Evolutionary conservation across 2,888 invertebrate genomes (phyloP).

Genomic region (Spodoptera picta): DNA sequence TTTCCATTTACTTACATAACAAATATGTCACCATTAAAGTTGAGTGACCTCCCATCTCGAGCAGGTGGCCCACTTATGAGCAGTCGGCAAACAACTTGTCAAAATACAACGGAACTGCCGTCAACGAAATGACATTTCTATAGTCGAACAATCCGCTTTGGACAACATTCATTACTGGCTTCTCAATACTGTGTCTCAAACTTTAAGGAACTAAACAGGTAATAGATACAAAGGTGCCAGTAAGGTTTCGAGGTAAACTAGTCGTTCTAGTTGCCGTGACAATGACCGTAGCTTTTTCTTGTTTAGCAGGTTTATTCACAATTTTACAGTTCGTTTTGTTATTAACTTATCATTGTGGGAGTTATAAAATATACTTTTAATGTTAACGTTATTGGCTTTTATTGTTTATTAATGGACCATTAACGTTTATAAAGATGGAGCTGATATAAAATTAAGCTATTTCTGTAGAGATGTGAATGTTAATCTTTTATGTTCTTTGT

Average conservation of each 20-base stretch:
- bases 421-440: background rate
- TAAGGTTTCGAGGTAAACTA: slow-evolving; percentile 27
- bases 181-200: slow-evolving; percentile 34
- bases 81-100: slow-evolving; percentile 76
- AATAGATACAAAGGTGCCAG: slow-evolving; percentile 45
- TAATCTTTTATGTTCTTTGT: no score
- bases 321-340: slow-evolving; percentile 70
- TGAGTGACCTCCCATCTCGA: slow-evolving; percentile 64
- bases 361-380: slow-evolving; percentile 26
- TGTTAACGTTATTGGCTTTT: slow-evolving; percentile 21
- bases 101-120: slow-evolving; percentile 76
- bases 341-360: slow-evolving; percentile 22
- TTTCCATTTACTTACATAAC: slow-evolving; percentile 54
- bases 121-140: slow-evolving; percentile 18
- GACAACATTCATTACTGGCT: slow-evolving; percentile 53
- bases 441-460: no score
- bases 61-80: slow-evolving; percentile 74
- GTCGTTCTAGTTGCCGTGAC: slow-evolving; percentile 69
- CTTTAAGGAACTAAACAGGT: slow-evolving; percentile 53
- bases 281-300: slow-evolving; percentile 77
- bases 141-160: slow-evolving; percentile 22
- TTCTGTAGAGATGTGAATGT: no score
- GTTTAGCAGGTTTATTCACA: slow-evolving; percentile 73
- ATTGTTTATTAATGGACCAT: slow-evolving; percentile 12
- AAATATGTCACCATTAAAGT: slow-evolving; percentile 62